Conservation (phyloP, 1,140 invertebrate species). For the Eciton burchellii region DNA sequence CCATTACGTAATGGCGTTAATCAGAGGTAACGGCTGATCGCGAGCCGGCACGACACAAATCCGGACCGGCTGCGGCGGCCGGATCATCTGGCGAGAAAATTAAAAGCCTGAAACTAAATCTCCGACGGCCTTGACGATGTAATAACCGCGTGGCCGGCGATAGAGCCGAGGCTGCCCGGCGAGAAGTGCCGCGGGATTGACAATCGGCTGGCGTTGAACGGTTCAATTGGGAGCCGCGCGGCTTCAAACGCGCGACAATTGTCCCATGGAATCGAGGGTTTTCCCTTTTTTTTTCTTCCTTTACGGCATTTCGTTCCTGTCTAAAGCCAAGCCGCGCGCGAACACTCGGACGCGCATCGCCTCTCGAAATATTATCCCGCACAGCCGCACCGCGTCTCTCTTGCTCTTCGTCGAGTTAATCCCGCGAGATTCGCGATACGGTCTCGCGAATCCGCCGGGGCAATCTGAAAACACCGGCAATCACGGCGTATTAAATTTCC, state of each 20-base stretch:
- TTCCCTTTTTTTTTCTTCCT: too few relatives aligned
- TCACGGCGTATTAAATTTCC: constrained; percentile 52
- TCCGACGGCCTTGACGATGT: constrained; percentile 21
- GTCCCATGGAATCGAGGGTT: too few relatives aligned
- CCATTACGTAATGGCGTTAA: constrained; percentile 40
- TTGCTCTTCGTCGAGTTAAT: neutral
- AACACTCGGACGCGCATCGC: neutral
- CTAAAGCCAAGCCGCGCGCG: too few relatives aligned
- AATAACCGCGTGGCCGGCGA: neutral
- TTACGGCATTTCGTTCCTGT: too few relatives aligned
- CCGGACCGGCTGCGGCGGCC: neutral
- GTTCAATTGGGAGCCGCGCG: constrained; percentile 25
- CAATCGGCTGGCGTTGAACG: constrained; percentile 23
- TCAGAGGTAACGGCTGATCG: constrained; percentile 29
- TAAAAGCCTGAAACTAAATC: constrained; percentile 53
- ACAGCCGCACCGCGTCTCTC: neutral
- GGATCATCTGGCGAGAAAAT: constrained; percentile 30
- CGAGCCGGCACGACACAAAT: constrained; percentile 22
- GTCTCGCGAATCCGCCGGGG: constrained; percentile 2
- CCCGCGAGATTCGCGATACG: neutral
- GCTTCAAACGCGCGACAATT: neutral
- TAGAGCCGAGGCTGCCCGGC: constrained; percentile 7
- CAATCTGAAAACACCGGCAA: constrained; percentile 43
- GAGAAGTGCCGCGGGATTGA: constrained; percentile 8
- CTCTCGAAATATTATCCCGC: neutral